Base-by-base conservation (phyloP, 2,888 invertebrate species). In the Gasteruption jaculator region DNA sequence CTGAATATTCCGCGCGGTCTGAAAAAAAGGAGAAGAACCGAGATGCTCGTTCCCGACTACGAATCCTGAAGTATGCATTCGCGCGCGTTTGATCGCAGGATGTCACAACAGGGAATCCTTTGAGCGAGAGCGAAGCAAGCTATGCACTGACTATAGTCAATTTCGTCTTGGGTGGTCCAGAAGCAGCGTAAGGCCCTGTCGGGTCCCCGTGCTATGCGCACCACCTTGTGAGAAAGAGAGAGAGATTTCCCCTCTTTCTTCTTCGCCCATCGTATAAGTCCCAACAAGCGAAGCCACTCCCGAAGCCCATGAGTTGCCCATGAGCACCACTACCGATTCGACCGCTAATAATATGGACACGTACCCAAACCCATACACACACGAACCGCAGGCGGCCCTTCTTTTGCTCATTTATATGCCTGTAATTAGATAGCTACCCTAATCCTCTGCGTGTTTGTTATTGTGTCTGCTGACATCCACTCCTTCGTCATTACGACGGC, bases 151-250 rank as follows among this genome's bases (percentile, higher is more conserved):
- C 48, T 69, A 58, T 68, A 67, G 66, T 54, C 56, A 66, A 64
- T 66, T 65, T 69, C 69, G 60, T 58, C 69, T 68, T 69, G 69
- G 69, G 69, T 69, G 69, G 69, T 69, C 69, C 58, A 56, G 56
- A 58, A 58, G 59, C 62, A 60, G 63, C 62, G 63, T 61, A 58
- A 54, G 60, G 60, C 56, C 60, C 60, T 64, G 63, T 63, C 60
- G 60, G 47, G 55, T 58, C 61, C 61, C 65, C 65, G 61, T 60
- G 67, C 67, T 59, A 60, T 59, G 59, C 63, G 56, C 61, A 60
- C 61, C 68, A 68, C 67, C 68, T 67, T 61, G 54, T 61, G 57
- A 53, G 58, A 57, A 50, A 48, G 36, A 33, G n/a, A n/a, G n/a
- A n/a, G n/a, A n/a, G n/a, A n/a, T n/a, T 37, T 34, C 40, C 37